Evolutionary conservation across 2,797 vertebrate species (phyloP).

Genomic region (Zenarchopterus dispar): DNA sequence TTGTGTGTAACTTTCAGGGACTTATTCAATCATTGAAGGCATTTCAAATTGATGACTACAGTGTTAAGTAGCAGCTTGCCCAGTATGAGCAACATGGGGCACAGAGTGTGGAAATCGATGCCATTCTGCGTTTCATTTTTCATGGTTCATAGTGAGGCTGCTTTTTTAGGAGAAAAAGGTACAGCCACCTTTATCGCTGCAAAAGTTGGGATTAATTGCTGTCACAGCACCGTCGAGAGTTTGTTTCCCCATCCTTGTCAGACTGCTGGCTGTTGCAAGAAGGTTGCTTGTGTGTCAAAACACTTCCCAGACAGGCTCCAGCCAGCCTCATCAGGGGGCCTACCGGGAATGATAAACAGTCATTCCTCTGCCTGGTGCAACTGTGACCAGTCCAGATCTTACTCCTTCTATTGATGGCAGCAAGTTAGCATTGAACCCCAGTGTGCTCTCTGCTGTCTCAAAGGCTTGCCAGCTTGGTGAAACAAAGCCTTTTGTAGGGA

Average conservation of each 20-base stretch:
- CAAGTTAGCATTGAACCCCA: constrained; percentile 64
- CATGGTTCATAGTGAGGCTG: constrained; percentile 29
- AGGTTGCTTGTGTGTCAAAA: constrained; percentile 19
- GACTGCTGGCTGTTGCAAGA: constrained; percentile 25
- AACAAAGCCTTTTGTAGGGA: constrained; percentile 82
- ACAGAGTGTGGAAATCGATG: constrained; percentile 76
- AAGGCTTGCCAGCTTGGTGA: constrained; percentile 74
- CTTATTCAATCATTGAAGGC: constrained; percentile 70
- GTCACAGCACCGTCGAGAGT: constrained; percentile 33
- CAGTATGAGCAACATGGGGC: constrained; percentile 69
- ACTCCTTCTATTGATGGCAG: constrained; percentile 63
- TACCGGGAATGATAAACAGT: constrained; percentile 39
- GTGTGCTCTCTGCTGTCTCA: constrained; percentile 54
- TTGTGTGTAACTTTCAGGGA: constrained; percentile 65
- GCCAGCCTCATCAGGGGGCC: constrained; percentile 50
- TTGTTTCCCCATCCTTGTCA: constrained; percentile 37
- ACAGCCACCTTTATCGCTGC: constrained; percentile 6
- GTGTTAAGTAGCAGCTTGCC: constrained; percentile 74
- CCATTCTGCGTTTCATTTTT: constrained; percentile 65
- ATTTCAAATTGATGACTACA: constrained; percentile 77
- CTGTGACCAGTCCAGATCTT: constrained; percentile 52
- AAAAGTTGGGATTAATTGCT: constrained; percentile 14
- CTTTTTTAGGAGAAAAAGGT: constrained; percentile 17
- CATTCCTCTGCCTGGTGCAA: constrained; percentile 50
- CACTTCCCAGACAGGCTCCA: constrained; percentile 52